Evolutionary conservation across 2,113 vertebrate genomes (phyloP), one percentile per base, ranked within the genome.

Genomic region (Engystomops pustulosus): DNA sequence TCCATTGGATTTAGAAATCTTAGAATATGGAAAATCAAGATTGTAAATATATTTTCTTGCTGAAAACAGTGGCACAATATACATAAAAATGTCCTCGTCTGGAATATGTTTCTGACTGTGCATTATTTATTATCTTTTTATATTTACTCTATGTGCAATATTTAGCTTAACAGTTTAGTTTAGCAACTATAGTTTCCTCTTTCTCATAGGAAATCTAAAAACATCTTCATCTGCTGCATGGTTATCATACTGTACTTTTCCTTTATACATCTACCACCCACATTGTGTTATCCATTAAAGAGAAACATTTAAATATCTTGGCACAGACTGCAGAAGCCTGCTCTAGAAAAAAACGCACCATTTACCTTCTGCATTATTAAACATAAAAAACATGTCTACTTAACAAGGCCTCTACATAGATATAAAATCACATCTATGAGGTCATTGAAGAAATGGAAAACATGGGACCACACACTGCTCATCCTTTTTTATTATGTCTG

Each of bases 351-450:
- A 80, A 83, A 91, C 1, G 4, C 89, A 85, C 84, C 85, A 84
- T 91, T 91, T 90, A 88, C 89, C 41, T 88, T 91, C 91, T 92
- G 94, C 93, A 87, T 92, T 92, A 78, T 92, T 91, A 89, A 91
- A 91, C 91, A 49, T 87, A 90, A 90, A 86, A 87, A 87, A 82
- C 65, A 55, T 72, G n/a, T n/a, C n/a, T n/a, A 58, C 89, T 94
- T 93, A 51, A 70, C 91, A 91, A 91, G 89, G 78, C 87, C 88
- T 83, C 69, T 44, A 38, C 20, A 30, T n/a, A 49, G 65, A 89
- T 78, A 87, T 87, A 81, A 86, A 90, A 88, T 88, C 90, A 92
- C 90, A 20, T 44, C 38, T 44, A 10, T 71, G 68, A n/a, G 68
- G 68, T 71, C 68, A 71, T 71, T 41, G 27, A 44, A 71, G 9